Conservation (phyloP, 2,888 invertebrate genomes). For the Tetheella fluctuosa region DNA sequence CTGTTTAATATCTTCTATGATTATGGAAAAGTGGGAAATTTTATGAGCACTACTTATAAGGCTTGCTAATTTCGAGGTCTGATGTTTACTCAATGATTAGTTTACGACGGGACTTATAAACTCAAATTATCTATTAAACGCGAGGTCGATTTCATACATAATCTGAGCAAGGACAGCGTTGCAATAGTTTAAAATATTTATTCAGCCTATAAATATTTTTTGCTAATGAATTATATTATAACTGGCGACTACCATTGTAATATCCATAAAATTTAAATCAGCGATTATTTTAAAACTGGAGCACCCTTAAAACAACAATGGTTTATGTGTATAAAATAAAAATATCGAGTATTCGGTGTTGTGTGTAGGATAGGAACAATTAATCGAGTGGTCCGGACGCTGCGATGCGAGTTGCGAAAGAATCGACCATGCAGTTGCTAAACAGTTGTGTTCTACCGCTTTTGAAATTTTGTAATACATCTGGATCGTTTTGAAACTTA, state of each 20-base stretch:
- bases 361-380: conserved; percentile 76
- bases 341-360: conserved; percentile 62
- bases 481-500: conserved; percentile 83
- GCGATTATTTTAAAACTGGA: conserved; percentile 33
- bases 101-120: conserved; percentile 47
- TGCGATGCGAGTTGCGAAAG: conserved; percentile 76
- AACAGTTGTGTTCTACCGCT: conserved; percentile 79
- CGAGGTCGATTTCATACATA: conserved; percentile 69
- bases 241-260: conserved; percentile 27
- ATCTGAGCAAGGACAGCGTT: conserved; percentile 59
- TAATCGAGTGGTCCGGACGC: conserved; percentile 82
- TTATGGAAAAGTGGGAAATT: no score
- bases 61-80: conserved; percentile 45
- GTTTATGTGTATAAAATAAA: conserved; percentile 63
- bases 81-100: conserved; percentile 48
- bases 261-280: conserved; percentile 42
- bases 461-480: conserved; percentile 79
- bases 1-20: no score
- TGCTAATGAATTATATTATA: conserved; percentile 24
- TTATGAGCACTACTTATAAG: conserved; percentile 27
- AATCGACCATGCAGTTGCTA: conserved; percentile 74
- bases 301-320: conserved; percentile 45
- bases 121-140: conserved; percentile 53
- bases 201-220: conserved; percentile 40
- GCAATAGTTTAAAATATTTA: conserved; percentile 52